These are phyloP conservation scores for Blomia tropicalis DNA, from an alignment of 2,888 invertebrate genomes.

Conservation along the genomic window DNA sequence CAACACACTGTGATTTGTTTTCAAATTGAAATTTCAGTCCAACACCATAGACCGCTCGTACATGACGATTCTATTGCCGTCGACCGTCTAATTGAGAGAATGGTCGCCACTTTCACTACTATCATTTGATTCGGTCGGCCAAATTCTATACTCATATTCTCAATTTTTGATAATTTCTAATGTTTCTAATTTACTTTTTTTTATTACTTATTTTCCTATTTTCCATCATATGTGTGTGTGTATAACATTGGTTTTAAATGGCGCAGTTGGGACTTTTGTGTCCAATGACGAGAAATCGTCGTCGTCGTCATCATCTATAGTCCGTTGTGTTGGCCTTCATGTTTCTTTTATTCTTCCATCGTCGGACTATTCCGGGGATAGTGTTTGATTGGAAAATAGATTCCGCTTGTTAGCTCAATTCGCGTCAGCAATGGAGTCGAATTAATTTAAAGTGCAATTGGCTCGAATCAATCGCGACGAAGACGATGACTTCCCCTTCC, in stretches of 20 bases:
- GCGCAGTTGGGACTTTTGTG: neutral
- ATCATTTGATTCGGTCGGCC: neutral
- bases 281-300: neutral
- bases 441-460: slow-evolving; percentile 10
- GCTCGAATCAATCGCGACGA: neutral
- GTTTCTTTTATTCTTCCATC: no score
- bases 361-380: no score
- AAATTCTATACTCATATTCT: neutral
- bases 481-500: no score
- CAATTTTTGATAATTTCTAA: slow-evolving; percentile 6
- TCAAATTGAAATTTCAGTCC: neutral
- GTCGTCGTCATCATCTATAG: neutral
- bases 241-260: no score
- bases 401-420: neutral
- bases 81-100: slow-evolving; percentile 9
- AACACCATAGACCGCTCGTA: neutral
- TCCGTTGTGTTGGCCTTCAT: no score
- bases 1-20: neutral
- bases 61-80: neutral
- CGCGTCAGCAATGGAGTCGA: neutral
- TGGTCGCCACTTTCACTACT: neutral
- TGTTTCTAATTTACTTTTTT: slow-evolving; percentile 6
- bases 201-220: no score
- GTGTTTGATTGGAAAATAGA: slow-evolving; percentile 8
- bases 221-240: no score